Evolutionary conservation across 2,888 invertebrate species (phyloP).

Genomic region (Hyppa rectilinea): DNA sequence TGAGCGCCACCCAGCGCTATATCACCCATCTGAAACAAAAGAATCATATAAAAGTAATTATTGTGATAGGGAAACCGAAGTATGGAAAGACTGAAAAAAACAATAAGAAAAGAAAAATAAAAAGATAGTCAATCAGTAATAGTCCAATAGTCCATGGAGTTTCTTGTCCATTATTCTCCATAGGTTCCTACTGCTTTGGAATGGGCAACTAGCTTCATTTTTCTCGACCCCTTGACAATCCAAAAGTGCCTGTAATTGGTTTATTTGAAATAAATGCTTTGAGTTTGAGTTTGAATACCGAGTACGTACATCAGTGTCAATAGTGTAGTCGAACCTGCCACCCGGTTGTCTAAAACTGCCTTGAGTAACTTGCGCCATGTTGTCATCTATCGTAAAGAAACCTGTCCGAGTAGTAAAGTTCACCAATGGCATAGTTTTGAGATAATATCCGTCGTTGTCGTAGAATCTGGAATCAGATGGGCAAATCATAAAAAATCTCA

Average conservation of each 20-base stretch:
- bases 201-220: too few species aligned
- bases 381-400: background rate
- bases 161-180: too few species aligned
- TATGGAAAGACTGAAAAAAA: background rate
- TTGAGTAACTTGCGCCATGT: conserved; percentile 30
- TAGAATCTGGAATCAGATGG: conserved; percentile 36
- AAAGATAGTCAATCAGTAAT: background rate
- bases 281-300: conserved; percentile 11
- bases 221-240: too few species aligned
- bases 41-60: background rate
- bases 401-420: conserved; percentile 35
- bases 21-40: conserved; percentile 32
- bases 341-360: conserved; percentile 45
- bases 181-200: too few species aligned
- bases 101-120: too few species aligned
- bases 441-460: conserved; percentile 36
- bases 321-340: conserved; percentile 13
- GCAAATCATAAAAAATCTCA: background rate
- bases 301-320: conserved; percentile 49
- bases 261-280: too few species aligned
- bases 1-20: background rate
- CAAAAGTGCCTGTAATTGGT: too few species aligned
- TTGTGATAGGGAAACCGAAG: background rate
- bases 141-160: too few species aligned
- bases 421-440: conserved; percentile 31